Evolutionary conservation across 2,113 vertebrate genomes (phyloP).

Genomic region (Dascyllus trimaculatus): DNA sequence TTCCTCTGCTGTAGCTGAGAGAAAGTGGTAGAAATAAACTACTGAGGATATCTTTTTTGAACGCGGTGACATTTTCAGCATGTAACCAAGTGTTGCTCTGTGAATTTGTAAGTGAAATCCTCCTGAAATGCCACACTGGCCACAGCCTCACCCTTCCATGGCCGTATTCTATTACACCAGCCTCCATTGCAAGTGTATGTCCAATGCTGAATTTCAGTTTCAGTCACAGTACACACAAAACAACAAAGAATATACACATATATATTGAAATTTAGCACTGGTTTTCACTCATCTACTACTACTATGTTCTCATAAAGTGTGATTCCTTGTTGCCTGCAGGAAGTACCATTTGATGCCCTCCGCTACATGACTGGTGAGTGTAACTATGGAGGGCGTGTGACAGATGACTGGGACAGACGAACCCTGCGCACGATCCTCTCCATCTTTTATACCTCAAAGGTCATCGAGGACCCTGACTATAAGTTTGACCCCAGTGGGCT

Average conservation of each 20-base stretch:
- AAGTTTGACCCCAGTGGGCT: slow-evolving; percentile 89
- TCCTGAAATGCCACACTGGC: slow-evolving; percentile 56
- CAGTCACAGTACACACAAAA: background rate
- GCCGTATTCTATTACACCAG: background rate
- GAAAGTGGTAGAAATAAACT: slow-evolving; percentile 37
- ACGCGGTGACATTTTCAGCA: slow-evolving; percentile 68
- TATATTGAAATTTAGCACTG: background rate
- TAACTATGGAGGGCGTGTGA: slow-evolving; percentile 90
- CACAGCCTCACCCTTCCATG: slow-evolving; percentile 1
- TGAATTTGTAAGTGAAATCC: slow-evolving; percentile 56
- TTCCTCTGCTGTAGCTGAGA: slow-evolving; percentile 12
- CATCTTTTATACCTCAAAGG: slow-evolving; percentile 84
- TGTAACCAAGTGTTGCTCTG: slow-evolving; percentile 38
- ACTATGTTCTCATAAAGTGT: background rate
- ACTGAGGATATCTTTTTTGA: slow-evolving; percentile 41
- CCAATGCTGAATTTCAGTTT: slow-evolving; percentile 6
- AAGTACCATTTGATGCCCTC: slow-evolving; percentile 89
- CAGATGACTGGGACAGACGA: slow-evolving; percentile 91
- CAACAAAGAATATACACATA: background rate
- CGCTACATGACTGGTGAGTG: slow-evolving; percentile 91
- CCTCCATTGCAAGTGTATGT: background rate
- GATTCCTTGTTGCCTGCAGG: slow-evolving; percentile 53
- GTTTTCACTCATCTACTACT: background rate
- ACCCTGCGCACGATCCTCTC: slow-evolving; percentile 87
- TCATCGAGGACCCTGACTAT: slow-evolving; percentile 80